Conservation (phyloP, 2,113 vertebrate genomes). For the Chloropsis hardwickii region DNA sequence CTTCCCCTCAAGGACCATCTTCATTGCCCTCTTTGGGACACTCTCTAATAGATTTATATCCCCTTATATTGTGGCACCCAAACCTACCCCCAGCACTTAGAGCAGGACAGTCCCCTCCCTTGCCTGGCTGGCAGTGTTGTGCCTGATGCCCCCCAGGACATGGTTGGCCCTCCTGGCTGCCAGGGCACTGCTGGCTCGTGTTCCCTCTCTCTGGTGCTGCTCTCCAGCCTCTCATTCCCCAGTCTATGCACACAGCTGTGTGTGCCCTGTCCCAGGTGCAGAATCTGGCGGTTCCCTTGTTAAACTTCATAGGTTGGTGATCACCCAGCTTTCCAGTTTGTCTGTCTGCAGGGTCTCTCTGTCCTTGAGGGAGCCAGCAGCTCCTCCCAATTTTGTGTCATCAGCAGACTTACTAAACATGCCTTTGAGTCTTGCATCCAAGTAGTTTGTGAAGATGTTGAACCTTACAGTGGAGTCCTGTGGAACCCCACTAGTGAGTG, state of each 20-base stretch:
- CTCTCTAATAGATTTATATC: not conserved
- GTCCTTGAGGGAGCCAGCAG: not conserved
- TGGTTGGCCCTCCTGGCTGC: not conserved
- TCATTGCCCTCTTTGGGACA: not conserved
- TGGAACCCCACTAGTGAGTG: not conserved
- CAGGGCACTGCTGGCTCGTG: not conserved
- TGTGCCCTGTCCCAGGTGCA: not conserved
- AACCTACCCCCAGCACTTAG: not conserved
- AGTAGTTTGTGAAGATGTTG: not conserved
- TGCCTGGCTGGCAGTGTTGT: fast-evolving
- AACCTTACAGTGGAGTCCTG: not conserved
- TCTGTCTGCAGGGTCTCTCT: not conserved
- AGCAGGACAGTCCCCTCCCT: not conserved
- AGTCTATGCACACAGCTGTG: fast-evolving
- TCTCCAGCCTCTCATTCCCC: not conserved
- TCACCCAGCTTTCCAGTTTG: not conserved
- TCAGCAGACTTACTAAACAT: not conserved
- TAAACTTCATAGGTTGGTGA: not conserved
- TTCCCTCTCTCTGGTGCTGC: not conserved
- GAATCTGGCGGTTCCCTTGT: not conserved
- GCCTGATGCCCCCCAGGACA: not conserved
- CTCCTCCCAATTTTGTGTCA: not conserved
- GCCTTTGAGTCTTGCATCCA: not conserved
- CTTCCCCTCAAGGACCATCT: not conserved
- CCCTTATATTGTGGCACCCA: not conserved